Evolutionary conservation across 2,797 vertebrate species (phyloP).

Genomic region (Chromobotia macracanthus): DNA sequence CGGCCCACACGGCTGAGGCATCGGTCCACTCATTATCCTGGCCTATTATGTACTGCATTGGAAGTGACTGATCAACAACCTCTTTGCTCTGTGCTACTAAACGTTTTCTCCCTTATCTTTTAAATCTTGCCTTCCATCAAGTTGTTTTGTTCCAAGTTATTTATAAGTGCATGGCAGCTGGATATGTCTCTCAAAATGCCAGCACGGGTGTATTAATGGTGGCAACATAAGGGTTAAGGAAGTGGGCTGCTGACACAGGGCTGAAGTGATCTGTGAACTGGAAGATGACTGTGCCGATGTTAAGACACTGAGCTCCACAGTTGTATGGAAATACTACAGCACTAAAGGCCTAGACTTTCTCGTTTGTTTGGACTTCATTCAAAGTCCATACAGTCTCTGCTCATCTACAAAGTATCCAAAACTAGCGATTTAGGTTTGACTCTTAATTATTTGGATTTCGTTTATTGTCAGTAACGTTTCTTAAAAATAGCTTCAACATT

Average conservation of each 20-base stretch:
- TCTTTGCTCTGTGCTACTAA: slow-evolving; percentile 5
- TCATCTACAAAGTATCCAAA: too few species aligned
- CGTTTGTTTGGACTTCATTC: too few species aligned
- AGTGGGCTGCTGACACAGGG: background rate
- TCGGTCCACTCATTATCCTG: slow-evolving; percentile 18
- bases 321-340: too few species aligned
- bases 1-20: background rate
- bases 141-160: background rate
- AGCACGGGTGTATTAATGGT: background rate
- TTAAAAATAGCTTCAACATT: background rate
- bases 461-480: too few species aligned
- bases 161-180: background rate
- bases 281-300: too few species aligned
- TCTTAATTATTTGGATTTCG: too few species aligned
- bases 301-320: too few species aligned
- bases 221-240: background rate
- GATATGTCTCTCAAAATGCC: background rate
- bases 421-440: too few species aligned
- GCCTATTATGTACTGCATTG: slow-evolving; percentile 10
- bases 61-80: slow-evolving; percentile 30
- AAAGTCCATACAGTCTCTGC: too few species aligned
- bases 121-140: background rate
- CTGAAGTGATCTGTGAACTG: background rate
- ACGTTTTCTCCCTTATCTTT: background rate
- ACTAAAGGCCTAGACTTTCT: too few species aligned